Percentiles rank a stretch among this genome's conserved stretches.
Evolutionary conservation across 2,113 vertebrate genomes (phyloP).

Genomic region (Grus americana): DNA sequence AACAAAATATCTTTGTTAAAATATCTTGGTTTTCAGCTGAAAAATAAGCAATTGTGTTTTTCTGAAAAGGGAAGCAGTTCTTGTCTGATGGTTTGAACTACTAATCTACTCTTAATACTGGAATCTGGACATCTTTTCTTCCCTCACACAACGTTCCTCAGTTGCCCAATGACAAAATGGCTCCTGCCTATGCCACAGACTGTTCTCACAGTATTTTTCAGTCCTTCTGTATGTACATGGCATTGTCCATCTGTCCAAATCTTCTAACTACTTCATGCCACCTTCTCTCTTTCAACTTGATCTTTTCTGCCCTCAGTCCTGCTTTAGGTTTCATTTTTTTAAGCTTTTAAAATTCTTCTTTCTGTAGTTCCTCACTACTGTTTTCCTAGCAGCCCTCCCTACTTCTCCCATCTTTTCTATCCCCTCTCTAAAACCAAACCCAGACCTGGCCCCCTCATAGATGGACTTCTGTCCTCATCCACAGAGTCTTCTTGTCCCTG

Average conservation of each 20-base stretch:
- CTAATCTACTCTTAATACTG: not conserved
- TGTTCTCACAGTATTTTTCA: not conserved
- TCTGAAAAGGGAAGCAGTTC: not conserved
- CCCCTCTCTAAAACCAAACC: not conserved
- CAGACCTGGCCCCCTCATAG: not conserved
- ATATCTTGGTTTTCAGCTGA: not conserved
- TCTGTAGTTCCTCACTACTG: not conserved
- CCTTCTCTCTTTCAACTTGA: not conserved
- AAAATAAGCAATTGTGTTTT: not conserved
- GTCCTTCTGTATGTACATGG: not conserved
- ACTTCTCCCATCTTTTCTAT: not conserved
- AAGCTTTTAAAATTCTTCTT: not conserved
- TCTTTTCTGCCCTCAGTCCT: not conserved
- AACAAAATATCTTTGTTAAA: not conserved
- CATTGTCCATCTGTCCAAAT: not conserved
- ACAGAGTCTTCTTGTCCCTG: not conserved
- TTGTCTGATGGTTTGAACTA: not conserved
- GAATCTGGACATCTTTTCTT: not conserved
- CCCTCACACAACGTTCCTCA: accelerated
- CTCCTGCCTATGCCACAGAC: not conserved
- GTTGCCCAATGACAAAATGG: not conserved
- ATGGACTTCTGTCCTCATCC: not conserved
- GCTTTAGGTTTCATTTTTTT: not conserved
- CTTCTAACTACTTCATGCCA: not conserved
- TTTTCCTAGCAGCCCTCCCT: not conserved